Percentiles rank a stretch among this genome's conserved stretches.
phyloP scores from a whole-genome alignment of 1,140 invertebrate genomes.

The Cotesia typhae region DNA sequence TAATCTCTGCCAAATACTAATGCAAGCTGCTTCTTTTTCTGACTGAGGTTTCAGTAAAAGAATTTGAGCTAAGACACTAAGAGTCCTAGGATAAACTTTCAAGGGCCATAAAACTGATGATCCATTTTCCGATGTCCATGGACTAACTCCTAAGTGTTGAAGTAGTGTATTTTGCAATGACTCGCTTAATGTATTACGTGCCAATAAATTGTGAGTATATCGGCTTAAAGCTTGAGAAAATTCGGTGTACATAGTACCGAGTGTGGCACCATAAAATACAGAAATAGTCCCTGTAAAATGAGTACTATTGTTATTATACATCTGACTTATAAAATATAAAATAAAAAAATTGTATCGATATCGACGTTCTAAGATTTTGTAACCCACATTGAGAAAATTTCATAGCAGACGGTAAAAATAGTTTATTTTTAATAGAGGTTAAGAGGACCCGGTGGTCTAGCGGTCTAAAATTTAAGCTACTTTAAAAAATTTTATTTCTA shows the following conservation, averaged over 20 bases:
- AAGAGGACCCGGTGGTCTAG: too few species aligned
- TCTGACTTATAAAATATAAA: too few species aligned
- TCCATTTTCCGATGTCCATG: conserved; percentile 70
- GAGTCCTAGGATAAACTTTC: conserved; percentile 85
- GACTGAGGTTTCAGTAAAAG: conserved; percentile 81
- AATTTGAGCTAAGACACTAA: conserved; percentile 83
- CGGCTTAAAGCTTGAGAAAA: conserved; percentile 82
- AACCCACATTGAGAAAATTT: too few species aligned
- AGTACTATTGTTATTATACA: not conserved
- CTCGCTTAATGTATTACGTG: conserved; percentile 74
- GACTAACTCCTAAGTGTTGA: conserved; percentile 79
- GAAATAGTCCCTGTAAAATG: conserved; percentile 74
- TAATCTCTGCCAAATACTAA: conserved; percentile 89
- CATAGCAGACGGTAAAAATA: too few species aligned
- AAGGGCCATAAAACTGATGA: conserved; percentile 75
- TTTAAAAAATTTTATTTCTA: too few species aligned
- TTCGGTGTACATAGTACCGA: conserved; percentile 78
- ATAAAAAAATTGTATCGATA: too few species aligned
- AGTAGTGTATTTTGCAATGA: conserved; percentile 77
- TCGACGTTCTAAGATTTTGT: too few species aligned
- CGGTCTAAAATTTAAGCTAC: too few species aligned
- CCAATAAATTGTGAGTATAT: conserved; percentile 86
- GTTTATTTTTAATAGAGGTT: too few species aligned
- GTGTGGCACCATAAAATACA: conserved; percentile 74
- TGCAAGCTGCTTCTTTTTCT: conserved; percentile 87